Percentiles rank a stretch among this genome's conserved stretches.
phyloP scores from a whole-genome alignment of 1,140 invertebrate genomes.

The Frieseomelitta varia region DNA sequence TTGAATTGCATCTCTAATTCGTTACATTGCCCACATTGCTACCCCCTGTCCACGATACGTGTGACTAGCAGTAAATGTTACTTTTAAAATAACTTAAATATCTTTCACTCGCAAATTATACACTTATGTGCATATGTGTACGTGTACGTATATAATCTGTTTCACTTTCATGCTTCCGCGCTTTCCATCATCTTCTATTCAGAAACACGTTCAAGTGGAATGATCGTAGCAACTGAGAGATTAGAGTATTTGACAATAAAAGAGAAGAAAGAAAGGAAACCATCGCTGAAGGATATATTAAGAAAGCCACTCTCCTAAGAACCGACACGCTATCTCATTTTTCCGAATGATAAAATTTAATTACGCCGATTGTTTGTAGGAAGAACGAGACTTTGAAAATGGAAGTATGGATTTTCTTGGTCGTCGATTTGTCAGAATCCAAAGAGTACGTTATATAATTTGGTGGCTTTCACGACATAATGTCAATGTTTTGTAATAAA shows the following conservation, averaged over 20 bases:
- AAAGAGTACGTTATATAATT: slow-evolving; percentile 38
- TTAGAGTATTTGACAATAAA: slow-evolving; percentile 52
- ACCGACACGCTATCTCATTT: slow-evolving; percentile 4
- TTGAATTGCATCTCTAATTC: slow-evolving; percentile 18
- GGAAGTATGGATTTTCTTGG: slow-evolving; percentile 49
- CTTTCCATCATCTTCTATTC: slow-evolving; percentile 54
- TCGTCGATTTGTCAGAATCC: slow-evolving; percentile 28
- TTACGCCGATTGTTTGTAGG: slow-evolving; percentile 39
- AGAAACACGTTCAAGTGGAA: slow-evolving; percentile 71
- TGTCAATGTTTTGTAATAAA: slow-evolving; percentile 61
- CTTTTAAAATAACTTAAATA: slow-evolving; percentile 76
- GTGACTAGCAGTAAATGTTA: slow-evolving; percentile 79
- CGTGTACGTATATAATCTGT: slow-evolving; percentile 68
- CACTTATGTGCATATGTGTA: slow-evolving; percentile 46
- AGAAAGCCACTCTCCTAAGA: slow-evolving; percentile 45
- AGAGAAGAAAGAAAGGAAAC: slow-evolving; percentile 31
- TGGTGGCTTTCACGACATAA: slow-evolving; percentile 36
- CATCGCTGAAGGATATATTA: slow-evolving; percentile 13
- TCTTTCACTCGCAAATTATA: slow-evolving; percentile 60
- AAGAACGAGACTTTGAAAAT: slow-evolving; percentile 66
- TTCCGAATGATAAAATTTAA: slow-evolving; percentile 15
- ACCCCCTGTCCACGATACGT: slow-evolving; percentile 71
- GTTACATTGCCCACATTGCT: slow-evolving; percentile 31
- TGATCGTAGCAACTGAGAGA: slow-evolving; percentile 70
- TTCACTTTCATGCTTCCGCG: slow-evolving; percentile 55